Percentiles rank a stretch among this genome's conserved stretches.
Evolutionary conservation across 2,797 vertebrate species (phyloP).

Genomic region (Parauchenoglanis ngamensis): DNA sequence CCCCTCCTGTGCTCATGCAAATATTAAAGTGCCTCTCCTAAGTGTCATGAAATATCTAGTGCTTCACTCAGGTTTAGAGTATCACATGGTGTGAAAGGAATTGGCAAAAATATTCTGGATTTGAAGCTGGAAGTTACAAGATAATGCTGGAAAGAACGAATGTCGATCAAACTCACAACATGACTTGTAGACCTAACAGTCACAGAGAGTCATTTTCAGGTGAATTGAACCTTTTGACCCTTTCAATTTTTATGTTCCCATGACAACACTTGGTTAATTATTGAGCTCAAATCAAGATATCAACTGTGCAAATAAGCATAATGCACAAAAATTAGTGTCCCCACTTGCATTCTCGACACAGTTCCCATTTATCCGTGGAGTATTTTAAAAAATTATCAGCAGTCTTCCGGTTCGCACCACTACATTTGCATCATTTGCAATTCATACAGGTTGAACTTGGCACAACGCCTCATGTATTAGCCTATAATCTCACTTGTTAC

Average conservation of each 20-base stretch:
- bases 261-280: slow-evolving; percentile 4
- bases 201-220: neutral
- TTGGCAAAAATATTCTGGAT: slow-evolving; percentile 12
- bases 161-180: neutral
- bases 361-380: neutral
- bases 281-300: neutral
- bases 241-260: neutral
- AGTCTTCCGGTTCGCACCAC: neutral
- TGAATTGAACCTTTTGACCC: neutral
- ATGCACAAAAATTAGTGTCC: neutral
- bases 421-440: neutral
- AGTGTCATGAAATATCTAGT: slow-evolving; percentile 45
- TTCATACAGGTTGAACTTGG: slow-evolving; percentile 18
- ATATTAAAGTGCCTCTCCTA: slow-evolving; percentile 54
- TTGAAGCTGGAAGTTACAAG: neutral
- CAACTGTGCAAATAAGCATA: neutral
- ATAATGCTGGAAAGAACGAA: neutral
- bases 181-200: slow-evolving; percentile 4
- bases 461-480: slow-evolving; percentile 10
- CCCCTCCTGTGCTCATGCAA: slow-evolving; percentile 58
- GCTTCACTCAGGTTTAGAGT: slow-evolving; percentile 38
- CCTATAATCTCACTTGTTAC: slow-evolving; percentile 23
- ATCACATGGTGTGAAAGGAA: slow-evolving; percentile 25
- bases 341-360: neutral
- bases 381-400: neutral